Evolutionary conservation across 2,888 invertebrate species (phyloP).

Genomic region (Eulithis prunata): DNA sequence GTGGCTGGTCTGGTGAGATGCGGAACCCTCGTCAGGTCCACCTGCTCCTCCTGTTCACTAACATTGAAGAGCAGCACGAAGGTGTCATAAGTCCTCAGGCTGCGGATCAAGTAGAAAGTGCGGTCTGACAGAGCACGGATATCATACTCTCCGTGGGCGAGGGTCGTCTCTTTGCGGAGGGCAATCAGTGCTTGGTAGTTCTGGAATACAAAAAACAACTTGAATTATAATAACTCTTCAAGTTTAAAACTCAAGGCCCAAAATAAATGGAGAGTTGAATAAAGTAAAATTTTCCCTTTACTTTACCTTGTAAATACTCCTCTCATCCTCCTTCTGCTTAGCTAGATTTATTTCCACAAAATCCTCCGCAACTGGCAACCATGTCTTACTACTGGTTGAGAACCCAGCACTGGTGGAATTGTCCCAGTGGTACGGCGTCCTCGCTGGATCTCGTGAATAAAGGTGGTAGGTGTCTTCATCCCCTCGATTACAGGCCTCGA

Average conservation of each 20-base stretch:
- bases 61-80: constrained; percentile 83
- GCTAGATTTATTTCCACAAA: constrained; percentile 84
- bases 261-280: too few species aligned
- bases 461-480: constrained; percentile 77
- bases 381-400: constrained; percentile 80
- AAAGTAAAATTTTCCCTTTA: too few species aligned
- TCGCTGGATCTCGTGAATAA: constrained; percentile 85
- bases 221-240: background rate
- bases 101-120: constrained; percentile 61
- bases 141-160: constrained; percentile 71
- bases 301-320: constrained; percentile 82
- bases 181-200: constrained; percentile 82
- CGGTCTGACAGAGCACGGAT: constrained; percentile 68
- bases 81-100: constrained; percentile 57
- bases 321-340: constrained; percentile 72
- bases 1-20: constrained; percentile 53
- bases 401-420: constrained; percentile 85
- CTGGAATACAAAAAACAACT: constrained; percentile 45
- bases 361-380: constrained; percentile 88
- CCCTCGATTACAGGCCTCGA: constrained; percentile 82
- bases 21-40: constrained; percentile 64
- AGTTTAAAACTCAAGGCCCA: background rate
- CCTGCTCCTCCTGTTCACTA: constrained; percentile 60
- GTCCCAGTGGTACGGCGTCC: constrained; percentile 88
- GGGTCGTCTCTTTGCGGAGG: constrained; percentile 73